Evolutionary conservation across 2,113 vertebrate genomes (phyloP).

Genomic region (Pristiophorus japonicus): DNA sequence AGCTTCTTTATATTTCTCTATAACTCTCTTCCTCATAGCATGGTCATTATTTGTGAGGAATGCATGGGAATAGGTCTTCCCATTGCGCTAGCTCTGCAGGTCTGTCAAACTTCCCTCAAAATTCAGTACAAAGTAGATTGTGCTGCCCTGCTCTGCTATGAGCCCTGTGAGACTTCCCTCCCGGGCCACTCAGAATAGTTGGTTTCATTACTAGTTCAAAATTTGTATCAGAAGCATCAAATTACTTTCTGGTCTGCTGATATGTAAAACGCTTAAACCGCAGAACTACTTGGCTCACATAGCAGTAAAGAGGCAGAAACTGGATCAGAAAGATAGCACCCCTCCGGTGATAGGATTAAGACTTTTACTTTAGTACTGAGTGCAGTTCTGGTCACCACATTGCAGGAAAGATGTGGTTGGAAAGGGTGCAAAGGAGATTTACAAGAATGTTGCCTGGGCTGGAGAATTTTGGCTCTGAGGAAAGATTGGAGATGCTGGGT

Average conservation of each 20-base stretch:
- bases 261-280: neutral
- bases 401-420: too few species aligned
- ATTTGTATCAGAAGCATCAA: neutral
- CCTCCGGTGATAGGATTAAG: neutral
- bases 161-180: too few species aligned
- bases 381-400: too few species aligned
- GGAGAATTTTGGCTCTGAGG: too few species aligned
- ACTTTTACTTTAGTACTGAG: neutral
- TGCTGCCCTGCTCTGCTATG: neutral
- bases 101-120: neutral
- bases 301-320: neutral
- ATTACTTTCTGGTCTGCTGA: neutral
- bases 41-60: neutral
- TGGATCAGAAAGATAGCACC: neutral
- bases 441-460: too few species aligned
- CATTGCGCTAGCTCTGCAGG: neutral
- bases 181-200: neutral
- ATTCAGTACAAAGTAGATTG: neutral
- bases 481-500: too few species aligned
- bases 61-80: neutral
- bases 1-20: neutral
- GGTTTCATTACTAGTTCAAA: neutral
- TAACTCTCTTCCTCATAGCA: neutral
- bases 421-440: too few species aligned
- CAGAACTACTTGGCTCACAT: neutral